Evolutionary conservation across 2,113 vertebrate species (phyloP).

Genomic region (Sciurus niger): DNA sequence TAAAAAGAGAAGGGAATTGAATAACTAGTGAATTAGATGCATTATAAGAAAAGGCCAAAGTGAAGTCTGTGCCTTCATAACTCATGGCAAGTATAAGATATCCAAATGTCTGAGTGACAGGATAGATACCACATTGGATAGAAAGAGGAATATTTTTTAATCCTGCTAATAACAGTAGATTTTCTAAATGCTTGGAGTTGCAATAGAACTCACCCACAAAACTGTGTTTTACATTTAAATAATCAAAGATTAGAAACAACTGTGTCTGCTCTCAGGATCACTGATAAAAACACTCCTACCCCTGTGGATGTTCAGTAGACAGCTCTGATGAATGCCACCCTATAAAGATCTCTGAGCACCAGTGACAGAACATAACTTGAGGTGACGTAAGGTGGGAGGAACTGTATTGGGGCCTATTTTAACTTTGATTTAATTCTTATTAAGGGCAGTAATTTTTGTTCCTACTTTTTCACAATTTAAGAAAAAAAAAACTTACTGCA

Average conservation of each 20-base stretch:
- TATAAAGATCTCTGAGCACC: not conserved
- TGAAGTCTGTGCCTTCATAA: conserved; percentile 56
- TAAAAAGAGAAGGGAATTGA: conserved; percentile 70
- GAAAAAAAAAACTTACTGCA: not conserved
- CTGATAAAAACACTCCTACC: accelerated
- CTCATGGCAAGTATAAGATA: conserved; percentile 34
- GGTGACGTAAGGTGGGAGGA: not conserved
- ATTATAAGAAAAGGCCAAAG: conserved; percentile 72
- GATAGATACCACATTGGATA: not conserved
- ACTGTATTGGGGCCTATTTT: not conserved
- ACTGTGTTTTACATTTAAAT: not conserved
- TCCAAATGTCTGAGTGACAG: not conserved
- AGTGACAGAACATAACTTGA: not conserved
- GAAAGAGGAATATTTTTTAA: not conserved
- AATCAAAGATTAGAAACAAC: not conserved
- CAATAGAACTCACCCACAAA: conserved; percentile 11
- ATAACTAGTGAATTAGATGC: conserved; percentile 66
- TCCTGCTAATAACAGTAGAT: not conserved
- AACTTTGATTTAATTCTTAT: conserved; percentile 49
- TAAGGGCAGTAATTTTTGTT: conserved; percentile 20
- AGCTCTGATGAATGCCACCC: not conserved
- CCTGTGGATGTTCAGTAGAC: no score
- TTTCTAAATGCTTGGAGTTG: not conserved
- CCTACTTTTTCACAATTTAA: not conserved
- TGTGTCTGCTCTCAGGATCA: accelerated